Base-by-base conservation (phyloP, 2,888 invertebrate genomes). In the Dryococelus australis region DNA sequence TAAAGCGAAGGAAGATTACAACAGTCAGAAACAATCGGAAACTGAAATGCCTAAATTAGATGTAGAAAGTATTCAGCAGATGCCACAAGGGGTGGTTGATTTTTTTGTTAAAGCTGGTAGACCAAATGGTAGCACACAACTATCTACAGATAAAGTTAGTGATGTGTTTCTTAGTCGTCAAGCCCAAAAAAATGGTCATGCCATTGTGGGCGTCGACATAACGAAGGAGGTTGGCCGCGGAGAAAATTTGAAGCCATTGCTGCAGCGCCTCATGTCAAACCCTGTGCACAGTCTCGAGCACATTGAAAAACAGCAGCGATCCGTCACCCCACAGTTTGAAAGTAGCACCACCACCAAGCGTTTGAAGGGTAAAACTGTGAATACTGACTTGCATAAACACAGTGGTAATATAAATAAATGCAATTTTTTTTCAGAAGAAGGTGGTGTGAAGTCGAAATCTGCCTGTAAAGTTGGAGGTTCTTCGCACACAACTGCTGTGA, bases 1-100 rank as follows among this genome's bases (percentile, higher is more conserved):
- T 87, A 97, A 97, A 92, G 98, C 98, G 9, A 98, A 98, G 91
- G 96, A 97, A 91, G 97, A 97, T 91, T 97, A 96, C 91, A 96
- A 97, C 92, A 95, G 94, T 51, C 88, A 88, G 0, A 92, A 91
- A 87, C 91, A 91, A 65, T 91, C 92, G 16, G 88, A 88, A 86
- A 84, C 43, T 84, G 43, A 16, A 16, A 90, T 89, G 87, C 65
- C 47, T 53, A 90, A 89, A 87, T 88, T 90, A 43, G 90, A 88
- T 86, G 89, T n/a, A 90, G 91, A 80, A 89, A 90, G n/a, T 88
- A 88, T 81, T 89, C 87, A 87, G 3, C 95, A 95, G 90, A 95
- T 97, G 3, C 96, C 97, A 0, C 96, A 96, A 91, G 97, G 97
- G 92, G 97, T 97, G 5, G 96, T 97, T 95, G 97, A 97, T 91